Evolutionary conservation across 2,888 invertebrate species (phyloP), one percentile per base, ranked within the genome.

Genomic region (Coecobrya sp.): DNA sequence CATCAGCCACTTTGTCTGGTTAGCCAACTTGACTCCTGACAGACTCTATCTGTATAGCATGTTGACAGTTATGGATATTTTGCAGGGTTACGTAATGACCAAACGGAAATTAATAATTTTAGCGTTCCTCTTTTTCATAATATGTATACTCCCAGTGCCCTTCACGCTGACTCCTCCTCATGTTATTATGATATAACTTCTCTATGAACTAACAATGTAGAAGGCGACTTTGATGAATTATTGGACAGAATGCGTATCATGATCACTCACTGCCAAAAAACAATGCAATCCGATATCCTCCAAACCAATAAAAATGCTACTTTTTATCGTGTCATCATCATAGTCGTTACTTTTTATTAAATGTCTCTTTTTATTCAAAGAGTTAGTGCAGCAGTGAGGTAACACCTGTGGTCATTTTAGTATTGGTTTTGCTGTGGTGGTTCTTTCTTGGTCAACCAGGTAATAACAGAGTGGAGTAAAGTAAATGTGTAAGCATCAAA

Each of bases 361-460:
- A 62, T 84, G 59, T 62, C 36, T 36, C 36, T 59, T 82, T 55
- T 82, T 62, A 11, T 13, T 27, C n/a, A 13, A 65, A 65, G 11
- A 65, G 27, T 25, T 25, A 25, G 62, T 65, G 0, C 19, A 49
- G n/a, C n/a, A 27, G 45, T 45, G 13, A 4, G 4, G 22, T 16
- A 52, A 25, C 13, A 11, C 42, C 2, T 19, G 49, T 42, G 45
- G 3, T 13, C 1, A 13, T 45, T 1, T 11, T 76, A 22, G 19
- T 59, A 42, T 68, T 68, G 45, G 68, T 45, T 49, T 86, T 36
- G 55, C 16, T 68, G 19, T 16, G 45, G 19, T 65, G 85, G 73
- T 84, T 90, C 90, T 84, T 84, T 90, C 90, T 84, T 90, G 90
- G 90, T 90, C 90, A 90, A 90, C 84, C 90, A 90, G 90, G 85